Conservation (phyloP, 2,797 vertebrate genomes). For the Coregonus sp. region DNA sequence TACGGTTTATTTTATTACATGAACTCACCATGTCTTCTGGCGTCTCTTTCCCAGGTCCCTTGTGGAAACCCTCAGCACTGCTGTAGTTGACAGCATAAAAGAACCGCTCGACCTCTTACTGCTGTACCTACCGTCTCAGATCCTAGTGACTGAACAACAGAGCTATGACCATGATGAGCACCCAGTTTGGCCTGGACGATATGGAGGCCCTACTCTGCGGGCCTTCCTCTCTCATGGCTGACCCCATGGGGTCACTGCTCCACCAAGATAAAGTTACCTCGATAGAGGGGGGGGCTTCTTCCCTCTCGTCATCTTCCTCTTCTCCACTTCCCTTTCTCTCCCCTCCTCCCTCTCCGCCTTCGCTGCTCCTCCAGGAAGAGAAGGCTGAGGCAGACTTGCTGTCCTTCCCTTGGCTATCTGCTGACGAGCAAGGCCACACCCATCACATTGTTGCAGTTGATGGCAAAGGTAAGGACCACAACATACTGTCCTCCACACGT, state of each 20-base stretch:
- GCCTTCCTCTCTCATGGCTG: constrained; percentile 95
- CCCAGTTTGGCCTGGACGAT: constrained; percentile 91
- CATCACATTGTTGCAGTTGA: constrained; percentile 43
- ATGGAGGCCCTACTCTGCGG: constrained; percentile 85
- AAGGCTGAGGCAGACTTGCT: constrained; percentile 64
- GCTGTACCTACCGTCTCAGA: constrained; percentile 35
- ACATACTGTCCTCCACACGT: constrained; percentile 39
- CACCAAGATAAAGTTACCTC: constrained; percentile 52
- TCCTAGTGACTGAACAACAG: constrained; percentile 72
- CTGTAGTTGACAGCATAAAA: constrained; percentile 79
- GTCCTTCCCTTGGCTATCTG: constrained; percentile 62
- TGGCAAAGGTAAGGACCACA: constrained; percentile 64
- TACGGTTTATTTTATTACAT: not conserved
- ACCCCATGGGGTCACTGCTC: constrained; percentile 61
- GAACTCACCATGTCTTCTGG: not conserved
- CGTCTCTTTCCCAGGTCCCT: constrained; percentile 68
- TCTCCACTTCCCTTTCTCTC: constrained; percentile 60
- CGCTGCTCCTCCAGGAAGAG: constrained; percentile 55
- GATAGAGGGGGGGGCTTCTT: constrained; percentile 55
- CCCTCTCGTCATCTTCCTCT: constrained; percentile 65
- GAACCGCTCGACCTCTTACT: constrained; percentile 52
- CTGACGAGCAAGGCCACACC: constrained; percentile 59
- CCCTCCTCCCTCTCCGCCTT: constrained; percentile 67
- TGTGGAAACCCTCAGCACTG: constrained; percentile 74
- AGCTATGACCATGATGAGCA: constrained; percentile 80